Conservation (phyloP, 2,797 vertebrate species). For the Limnodromus scolopaceus region DNA sequence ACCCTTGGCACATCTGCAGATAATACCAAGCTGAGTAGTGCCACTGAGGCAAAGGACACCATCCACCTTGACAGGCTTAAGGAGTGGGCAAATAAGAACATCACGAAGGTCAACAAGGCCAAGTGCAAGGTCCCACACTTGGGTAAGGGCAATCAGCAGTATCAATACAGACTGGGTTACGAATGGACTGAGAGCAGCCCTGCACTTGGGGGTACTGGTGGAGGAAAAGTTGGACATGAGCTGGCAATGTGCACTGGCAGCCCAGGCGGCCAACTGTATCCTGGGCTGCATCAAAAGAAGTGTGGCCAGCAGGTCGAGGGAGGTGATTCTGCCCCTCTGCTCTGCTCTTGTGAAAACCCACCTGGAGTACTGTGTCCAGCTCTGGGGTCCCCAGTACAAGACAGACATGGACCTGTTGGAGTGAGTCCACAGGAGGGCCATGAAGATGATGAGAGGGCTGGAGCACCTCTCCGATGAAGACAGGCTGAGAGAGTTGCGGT, state of each 20-base stretch:
- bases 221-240: accelerated
- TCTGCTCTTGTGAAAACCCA: accelerated
- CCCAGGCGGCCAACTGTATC: not conserved
- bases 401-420: not conserved
- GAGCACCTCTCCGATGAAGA: not conserved
- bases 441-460: accelerated
- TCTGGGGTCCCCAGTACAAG: not conserved
- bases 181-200: not conserved
- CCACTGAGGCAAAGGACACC: not conserved
- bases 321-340: not conserved
- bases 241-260: accelerated
- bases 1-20: not conserved
- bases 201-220: not conserved
- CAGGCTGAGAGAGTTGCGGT: not conserved
- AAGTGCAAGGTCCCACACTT: not conserved
- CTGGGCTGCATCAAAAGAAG: not conserved
- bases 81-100: not conserved
- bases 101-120: not conserved
- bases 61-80: not conserved
- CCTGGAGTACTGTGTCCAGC: not conserved
- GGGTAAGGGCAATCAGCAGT: accelerated
- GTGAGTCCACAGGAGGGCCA: not conserved
- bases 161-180: not conserved
- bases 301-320: accelerated
- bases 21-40: not conserved